A percentile compares a stretch with the other conserved stretches of the same genome.
Conservation (phyloP, 2,113 vertebrate species). For the Brachyistius frenatus region DNA sequence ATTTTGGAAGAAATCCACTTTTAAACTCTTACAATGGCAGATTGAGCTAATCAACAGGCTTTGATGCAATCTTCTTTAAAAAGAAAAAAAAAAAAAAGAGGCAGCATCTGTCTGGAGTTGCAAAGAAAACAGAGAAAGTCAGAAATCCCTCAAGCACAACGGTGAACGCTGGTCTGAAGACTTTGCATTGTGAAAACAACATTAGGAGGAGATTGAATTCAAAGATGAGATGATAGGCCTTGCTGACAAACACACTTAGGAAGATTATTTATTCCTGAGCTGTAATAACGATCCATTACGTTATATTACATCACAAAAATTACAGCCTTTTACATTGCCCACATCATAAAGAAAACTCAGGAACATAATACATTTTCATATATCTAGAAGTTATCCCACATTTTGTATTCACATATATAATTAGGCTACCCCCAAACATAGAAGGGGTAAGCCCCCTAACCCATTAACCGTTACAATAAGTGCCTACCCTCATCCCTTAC, state of each 20-base stretch:
- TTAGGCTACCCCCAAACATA: too few relatives aligned
- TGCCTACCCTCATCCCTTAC: too few relatives aligned
- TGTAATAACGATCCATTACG: not conserved
- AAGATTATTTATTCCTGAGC: not conserved
- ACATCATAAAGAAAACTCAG: not conserved
- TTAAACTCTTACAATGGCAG: not conserved
- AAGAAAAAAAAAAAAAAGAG: not conserved
- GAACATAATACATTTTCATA: not conserved
- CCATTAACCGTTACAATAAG: too few relatives aligned
- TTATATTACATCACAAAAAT: not conserved
- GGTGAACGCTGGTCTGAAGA: not conserved
- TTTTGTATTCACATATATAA: not conserved
- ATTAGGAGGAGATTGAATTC: not conserved
- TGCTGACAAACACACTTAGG: not conserved
- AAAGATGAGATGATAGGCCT: not conserved
- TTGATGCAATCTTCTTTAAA: slow-evolving; percentile 6
- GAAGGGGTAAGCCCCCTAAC: too few relatives aligned
- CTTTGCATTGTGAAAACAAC: not conserved
- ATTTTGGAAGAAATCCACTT: not conserved
- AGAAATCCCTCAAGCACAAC: not conserved
- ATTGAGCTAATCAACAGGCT: not conserved
- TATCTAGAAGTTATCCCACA: slow-evolving; percentile 14
- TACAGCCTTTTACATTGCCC: not conserved
- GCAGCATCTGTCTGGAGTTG: slow-evolving; percentile 3
- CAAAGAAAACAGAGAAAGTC: not conserved